A percentile compares a stretch with the other conserved stretches of the same genome.
Evolutionary conservation across 37 sponge, comb jelly and placozoan genomes (phyloP).

Genomic region (Lycopodina hypogea): DNA sequence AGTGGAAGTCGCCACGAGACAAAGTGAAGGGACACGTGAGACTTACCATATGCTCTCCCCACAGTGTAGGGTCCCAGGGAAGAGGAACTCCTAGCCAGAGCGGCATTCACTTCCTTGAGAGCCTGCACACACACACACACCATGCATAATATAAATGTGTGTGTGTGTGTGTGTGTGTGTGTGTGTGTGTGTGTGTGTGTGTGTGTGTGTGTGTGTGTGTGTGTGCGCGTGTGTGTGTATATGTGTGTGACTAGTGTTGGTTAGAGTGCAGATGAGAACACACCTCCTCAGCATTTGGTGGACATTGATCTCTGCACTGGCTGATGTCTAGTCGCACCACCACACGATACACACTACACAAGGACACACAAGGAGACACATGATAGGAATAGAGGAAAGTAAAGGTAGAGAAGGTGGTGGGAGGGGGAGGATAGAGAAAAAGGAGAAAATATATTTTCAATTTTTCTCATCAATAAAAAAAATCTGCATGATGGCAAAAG

Average conservation of each 20-base stretch:
- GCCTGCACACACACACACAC: background rate
- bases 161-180: conserved; percentile 11
- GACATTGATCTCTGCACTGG: conserved; percentile 27
- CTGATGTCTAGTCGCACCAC: conserved; percentile 23
- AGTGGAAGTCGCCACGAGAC: no score
- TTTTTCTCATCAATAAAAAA: no score
- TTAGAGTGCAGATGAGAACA: background rate
- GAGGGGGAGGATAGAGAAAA: background rate
- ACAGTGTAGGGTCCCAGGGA: no score
- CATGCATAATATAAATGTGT: background rate
- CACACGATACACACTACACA: conserved; percentile 39
- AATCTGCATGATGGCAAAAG: no score
- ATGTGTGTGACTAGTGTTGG: no score
- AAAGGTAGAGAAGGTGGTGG: background rate
- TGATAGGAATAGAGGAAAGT: background rate
- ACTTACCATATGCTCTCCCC: no score
- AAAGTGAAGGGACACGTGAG: background rate
- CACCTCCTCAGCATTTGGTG: conserved; percentile 31
- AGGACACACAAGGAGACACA: background rate
- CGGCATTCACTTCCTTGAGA: background rate
- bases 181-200: conserved; percentile 8
- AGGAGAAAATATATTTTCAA: no score
- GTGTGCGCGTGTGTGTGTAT: conserved; percentile 2
- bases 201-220: conserved; percentile 9
- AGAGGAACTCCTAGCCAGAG: background rate